Evolutionary conservation across 2,113 vertebrate species (phyloP).

Genomic region (Capreolus pygargus): DNA sequence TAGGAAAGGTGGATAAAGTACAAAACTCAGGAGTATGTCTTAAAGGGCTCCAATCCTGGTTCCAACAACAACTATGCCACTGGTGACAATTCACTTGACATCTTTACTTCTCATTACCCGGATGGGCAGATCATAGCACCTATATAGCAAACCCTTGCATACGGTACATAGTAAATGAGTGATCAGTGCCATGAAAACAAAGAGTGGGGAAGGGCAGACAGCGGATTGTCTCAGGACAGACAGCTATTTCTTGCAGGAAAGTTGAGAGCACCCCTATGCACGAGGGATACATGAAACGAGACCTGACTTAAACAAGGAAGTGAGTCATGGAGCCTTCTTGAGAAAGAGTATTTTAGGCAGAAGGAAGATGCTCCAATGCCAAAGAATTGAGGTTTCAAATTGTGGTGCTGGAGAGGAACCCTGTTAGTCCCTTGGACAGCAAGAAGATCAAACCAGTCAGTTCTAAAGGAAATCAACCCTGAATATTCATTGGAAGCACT

Average conservation of each 20-base stretch:
- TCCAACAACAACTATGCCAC: neutral
- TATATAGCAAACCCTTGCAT: rapidly evolving
- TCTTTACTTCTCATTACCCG: neutral
- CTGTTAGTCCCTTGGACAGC: neutral
- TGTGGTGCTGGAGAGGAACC: too few relatives aligned
- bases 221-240: rapidly evolving
- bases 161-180: rapidly evolving
- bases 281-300: neutral
- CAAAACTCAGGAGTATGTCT: neutral
- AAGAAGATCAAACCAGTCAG: neutral
- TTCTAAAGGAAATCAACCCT: neutral
- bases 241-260: neutral
- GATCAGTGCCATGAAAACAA: neutral
- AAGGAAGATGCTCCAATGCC: neutral
- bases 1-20: neutral
- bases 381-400: neutral
- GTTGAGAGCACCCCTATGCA: rapidly evolving
- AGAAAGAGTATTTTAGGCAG: neutral
- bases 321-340: neutral
- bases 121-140: neutral
- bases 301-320: rapidly evolving
- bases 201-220: neutral
- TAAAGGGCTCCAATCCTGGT: neutral
- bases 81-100: neutral
- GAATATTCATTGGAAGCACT: neutral